Evolutionary conservation across 2,797 vertebrate species (phyloP), one percentile per base, ranked within the genome.

Genomic region (Varecia variegata): DNA sequence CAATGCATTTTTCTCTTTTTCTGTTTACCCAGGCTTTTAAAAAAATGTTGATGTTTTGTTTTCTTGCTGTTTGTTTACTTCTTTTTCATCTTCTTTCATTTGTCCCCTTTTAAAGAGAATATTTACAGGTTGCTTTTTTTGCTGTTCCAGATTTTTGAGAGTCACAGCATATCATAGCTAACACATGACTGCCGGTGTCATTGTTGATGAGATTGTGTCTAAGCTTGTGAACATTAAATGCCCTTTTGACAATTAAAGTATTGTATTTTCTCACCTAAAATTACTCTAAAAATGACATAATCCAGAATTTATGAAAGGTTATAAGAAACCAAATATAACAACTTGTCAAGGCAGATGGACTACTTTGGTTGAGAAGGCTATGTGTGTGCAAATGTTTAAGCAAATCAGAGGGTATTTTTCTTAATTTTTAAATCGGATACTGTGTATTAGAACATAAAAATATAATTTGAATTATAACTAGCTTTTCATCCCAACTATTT

Each of bases 341-440:
- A 98, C 95, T 98, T 98, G 97, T 98, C 96, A 96, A 98, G 98
- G 97, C 98, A 98, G 98, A 98, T 98, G 98, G 98, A 96, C 95
- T 93, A 90, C 96, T 98, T 98, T 21, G 7, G 90, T 97, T 90
- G 79, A 97, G 97, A 97, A 98, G 97, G 92, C 93, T 96, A 67
- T 90, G 90, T 56, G 14, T 92, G 94, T 98, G 90, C 91, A 96
- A 96, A 98, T 98, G 97, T 97, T 97, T 94, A 96, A 97, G 96
- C 94, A 97, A 97, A 97, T 97, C 96, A 96, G 94, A 96, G 88
- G 93, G 86, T 90, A 94, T 97, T 98, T 97, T 94, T 88, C 95
- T 97, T 95, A 96, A 97, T 98, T 98, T 97, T 92, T 96, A 65
- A 86, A 87, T 85, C 95, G 96, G 86, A 97, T 96, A 92, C 88